These are phyloP conservation scores for Exephanes ischioxanthus DNA, from an alignment of 2,888 invertebrate species.

Conservation along the genomic window DNA sequence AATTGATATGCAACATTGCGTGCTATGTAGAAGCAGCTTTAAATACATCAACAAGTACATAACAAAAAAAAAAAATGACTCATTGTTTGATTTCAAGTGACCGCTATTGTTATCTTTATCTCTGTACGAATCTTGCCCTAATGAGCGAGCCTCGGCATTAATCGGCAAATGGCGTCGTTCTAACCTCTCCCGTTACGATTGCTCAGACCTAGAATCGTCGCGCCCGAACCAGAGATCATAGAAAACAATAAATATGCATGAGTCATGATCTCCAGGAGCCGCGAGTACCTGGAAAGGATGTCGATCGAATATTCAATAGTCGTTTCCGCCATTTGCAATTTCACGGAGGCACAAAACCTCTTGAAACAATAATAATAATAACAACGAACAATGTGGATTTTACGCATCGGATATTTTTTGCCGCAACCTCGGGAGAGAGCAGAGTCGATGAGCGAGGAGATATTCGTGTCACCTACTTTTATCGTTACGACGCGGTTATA, in stretches of 20 bases:
- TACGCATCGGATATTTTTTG: conserved; percentile 48
- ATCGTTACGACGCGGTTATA: conserved; percentile 34
- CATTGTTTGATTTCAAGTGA: background rate
- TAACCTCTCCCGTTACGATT: conserved; percentile 29
- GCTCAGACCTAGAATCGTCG: background rate
- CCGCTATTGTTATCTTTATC: background rate
- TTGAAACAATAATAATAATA: conserved; percentile 50
- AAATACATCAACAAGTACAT: conserved; percentile 39
- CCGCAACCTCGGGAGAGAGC: background rate
- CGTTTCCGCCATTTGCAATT: conserved; percentile 62
- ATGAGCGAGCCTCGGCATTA: background rate
- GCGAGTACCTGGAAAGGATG: conserved; percentile 27
- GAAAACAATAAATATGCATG: conserved; percentile 20
- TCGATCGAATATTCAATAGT: conserved; percentile 33
- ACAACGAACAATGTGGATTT: conserved; percentile 52
- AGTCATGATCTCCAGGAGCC: conserved; percentile 35
- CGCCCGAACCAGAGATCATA: background rate
- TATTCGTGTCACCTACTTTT: conserved; percentile 60
- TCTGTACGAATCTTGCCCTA: background rate
- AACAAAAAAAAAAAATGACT: background rate
- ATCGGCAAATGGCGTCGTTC: conserved; percentile 39
- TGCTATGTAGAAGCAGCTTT: conserved; percentile 53
- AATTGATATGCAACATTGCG: conserved; percentile 48
- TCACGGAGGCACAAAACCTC: conserved; percentile 15
- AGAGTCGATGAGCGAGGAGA: conserved; percentile 30